These are phyloP conservation scores for Neodiprion virginianus DNA, from an alignment of 1,140 invertebrate species.

Conservation along the genomic window DNA sequence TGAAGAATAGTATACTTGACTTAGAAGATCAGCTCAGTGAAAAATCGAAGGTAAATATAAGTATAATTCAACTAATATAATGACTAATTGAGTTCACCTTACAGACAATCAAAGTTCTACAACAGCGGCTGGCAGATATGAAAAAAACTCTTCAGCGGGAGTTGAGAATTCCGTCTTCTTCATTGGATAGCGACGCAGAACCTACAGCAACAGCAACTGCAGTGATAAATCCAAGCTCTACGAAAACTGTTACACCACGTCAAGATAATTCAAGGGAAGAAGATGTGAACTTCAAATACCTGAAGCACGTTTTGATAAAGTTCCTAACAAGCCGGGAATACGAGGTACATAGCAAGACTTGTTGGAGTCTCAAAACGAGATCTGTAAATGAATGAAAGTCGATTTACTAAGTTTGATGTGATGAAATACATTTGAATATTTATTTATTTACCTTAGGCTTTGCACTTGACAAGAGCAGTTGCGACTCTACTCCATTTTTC, in stretches of 20 bases:
- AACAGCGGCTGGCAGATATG: constrained; percentile 85
- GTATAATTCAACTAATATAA: constrained; percentile 14
- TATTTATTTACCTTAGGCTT: constrained; percentile 69
- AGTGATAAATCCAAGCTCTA: constrained; percentile 63
- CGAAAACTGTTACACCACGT: constrained; percentile 62
- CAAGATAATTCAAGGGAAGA: constrained; percentile 61
- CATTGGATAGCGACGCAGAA: constrained; percentile 50
- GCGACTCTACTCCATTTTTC: constrained; percentile 84
- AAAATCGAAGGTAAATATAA: constrained; percentile 55
- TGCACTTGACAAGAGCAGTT: constrained; percentile 88
- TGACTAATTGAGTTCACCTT: constrained; percentile 42
- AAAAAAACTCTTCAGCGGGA: constrained; percentile 91
- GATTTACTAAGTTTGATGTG: background rate
- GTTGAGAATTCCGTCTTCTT: constrained; percentile 66
- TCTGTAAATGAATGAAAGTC: background rate
- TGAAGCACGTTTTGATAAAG: constrained; percentile 92
- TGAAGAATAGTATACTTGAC: constrained; percentile 69
- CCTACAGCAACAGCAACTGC: constrained; percentile 44
- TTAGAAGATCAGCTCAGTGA: constrained; percentile 80
- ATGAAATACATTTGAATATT: constrained; percentile 18
- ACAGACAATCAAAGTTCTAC: constrained; percentile 86
- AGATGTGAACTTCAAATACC: constrained; percentile 85
- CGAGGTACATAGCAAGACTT: constrained; percentile 64
- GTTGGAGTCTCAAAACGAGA: background rate
- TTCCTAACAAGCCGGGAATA: constrained; percentile 87